Evolutionary conservation across 2,797 vertebrate species (phyloP), one percentile per base, ranked within the genome.

Genomic region (Meriones psammophilus): DNA sequence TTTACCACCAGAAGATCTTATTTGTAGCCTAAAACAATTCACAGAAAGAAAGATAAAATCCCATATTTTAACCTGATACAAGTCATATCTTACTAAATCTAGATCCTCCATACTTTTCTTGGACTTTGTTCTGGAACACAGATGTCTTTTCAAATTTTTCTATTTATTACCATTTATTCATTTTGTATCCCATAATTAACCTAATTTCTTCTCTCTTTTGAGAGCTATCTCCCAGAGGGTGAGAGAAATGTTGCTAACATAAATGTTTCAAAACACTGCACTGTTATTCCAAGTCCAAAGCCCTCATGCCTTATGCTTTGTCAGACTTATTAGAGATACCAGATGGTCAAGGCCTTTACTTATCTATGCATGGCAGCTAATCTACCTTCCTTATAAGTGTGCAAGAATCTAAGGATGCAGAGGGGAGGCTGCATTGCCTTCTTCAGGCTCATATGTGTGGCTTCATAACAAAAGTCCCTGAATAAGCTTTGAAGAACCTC

Each of bases 221-320:
- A 54, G 81, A 36, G n/a, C 6, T 66, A 1, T 85, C 14, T 96
- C 86, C 85, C 95, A 68, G n/a, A 80, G 92, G 92, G 17, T 42
- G 42, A 85, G 26, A 39, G 56, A 88, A 96, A 68, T 56, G 68
- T 95, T 88, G 96, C 2, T 42, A 73, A 73, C 96, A 24, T 39
- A 96, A 94, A 94, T 93, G 84, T 78, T 42, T 93, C 46, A 73
- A 95, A 94, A 87, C 77, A 22, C 42, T 77, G n/a, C 74, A 22
- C 2, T 66, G 4, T 90, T 85, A 50, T 33, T 22, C 1, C 36
- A 66, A 92, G 77, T 64, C 17, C 71, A 80, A 81, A 95, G 54
- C 50, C 39, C 17, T 56, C 80, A 56, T 42, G 69, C 12, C 15
- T 76, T 33, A 1, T 88, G 33, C 60, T 88, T 91, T 88, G 30